Base-by-base conservation (phyloP, 2,797 vertebrate genomes). In the Salarias fasciatus region DNA sequence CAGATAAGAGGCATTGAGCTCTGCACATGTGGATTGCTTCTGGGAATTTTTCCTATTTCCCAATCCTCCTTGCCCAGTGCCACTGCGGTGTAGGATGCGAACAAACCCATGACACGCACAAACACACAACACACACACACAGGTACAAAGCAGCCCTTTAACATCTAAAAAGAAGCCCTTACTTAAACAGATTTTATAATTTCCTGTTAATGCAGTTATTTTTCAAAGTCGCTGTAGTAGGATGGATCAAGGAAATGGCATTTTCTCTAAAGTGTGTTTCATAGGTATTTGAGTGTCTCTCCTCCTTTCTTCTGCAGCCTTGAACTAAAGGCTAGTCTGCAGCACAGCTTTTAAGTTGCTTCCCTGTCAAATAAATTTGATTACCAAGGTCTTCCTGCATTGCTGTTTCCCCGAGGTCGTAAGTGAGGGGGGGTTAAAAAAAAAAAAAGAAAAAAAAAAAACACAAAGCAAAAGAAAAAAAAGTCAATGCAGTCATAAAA, bases 341-440 rank as follows among this genome's bases (percentile, higher is more conserved):
- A 63, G 84, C 74, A 75, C 71, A 77, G 82, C 90, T 88, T 85
- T 91, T 87, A 83, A 88, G 86, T 74, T 76, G 69, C 55, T 66
- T 80, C 77, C 68, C 81, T 87, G 85, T 90, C 85, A 85, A 88
- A 90, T 88, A 83, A 62, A 89, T 91, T 78, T 89, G 84, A 90
- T 90, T 87, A 88, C 69, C 75, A 87, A 85, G 82, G 75, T 44
- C 77, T 80, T 69, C 62, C 52, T 59, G 68, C 74, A 78, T 75
- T 82, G 45, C 71, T 35, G 74, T 83, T 82, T 84, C 50, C 61
- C 53, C 48, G 35, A 83, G 80, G 85, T 90, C 86, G 77, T 52
- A 35, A 15, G 46, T 45, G 28, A 3, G 7, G 10, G 43, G n/a
- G n/a, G n/a, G n/a, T n/a, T n/a, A n/a, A n/a, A n/a, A n/a, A n/a